phyloP scores from a whole-genome alignment of 2,797 vertebrate species.

The Chelmon rostratus region DNA sequence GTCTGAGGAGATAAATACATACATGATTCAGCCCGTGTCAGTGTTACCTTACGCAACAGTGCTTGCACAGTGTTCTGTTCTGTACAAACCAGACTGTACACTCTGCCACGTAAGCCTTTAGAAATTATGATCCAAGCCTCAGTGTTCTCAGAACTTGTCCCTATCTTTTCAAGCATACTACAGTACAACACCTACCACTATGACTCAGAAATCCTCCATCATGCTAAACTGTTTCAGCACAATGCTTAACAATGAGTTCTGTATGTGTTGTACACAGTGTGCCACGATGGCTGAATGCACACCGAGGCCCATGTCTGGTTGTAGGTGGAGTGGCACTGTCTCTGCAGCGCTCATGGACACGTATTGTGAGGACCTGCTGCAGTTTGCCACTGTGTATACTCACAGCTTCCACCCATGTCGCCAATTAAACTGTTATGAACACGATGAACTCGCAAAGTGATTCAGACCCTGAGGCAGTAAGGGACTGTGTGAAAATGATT shows the following conservation, averaged over 20 bases:
- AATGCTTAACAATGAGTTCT: constrained; percentile 66
- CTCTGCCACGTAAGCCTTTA: constrained; percentile 57
- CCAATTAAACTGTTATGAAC: constrained; percentile 29
- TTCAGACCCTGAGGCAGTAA: constrained; percentile 14
- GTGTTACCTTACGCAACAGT: constrained; percentile 41
- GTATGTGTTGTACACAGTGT: constrained; percentile 53
- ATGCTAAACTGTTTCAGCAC: constrained; percentile 60
- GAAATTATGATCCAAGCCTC: constrained; percentile 60
- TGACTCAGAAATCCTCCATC: constrained; percentile 74
- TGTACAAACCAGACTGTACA: constrained; percentile 51
- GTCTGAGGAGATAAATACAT: background rate
- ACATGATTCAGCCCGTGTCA: constrained; percentile 5
- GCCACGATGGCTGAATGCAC: constrained; percentile 58
- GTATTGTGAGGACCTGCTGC: constrained; percentile 38
- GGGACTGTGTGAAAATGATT: constrained; percentile 10
- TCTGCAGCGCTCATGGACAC: constrained; percentile 34
- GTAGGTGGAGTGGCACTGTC: constrained; percentile 64
- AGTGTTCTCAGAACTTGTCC: constrained; percentile 61
- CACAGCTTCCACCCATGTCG: constrained; percentile 21
- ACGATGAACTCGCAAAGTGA: constrained; percentile 24
- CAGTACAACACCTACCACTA: constrained; percentile 74
- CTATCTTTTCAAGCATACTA: constrained; percentile 62
- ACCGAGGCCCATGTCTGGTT: constrained; percentile 49
- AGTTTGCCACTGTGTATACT: constrained; percentile 43
- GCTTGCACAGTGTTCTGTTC: constrained; percentile 43